Evolutionary conservation across 1,140 invertebrate genomes (phyloP).

Genomic region (Artemia franciscana): DNA sequence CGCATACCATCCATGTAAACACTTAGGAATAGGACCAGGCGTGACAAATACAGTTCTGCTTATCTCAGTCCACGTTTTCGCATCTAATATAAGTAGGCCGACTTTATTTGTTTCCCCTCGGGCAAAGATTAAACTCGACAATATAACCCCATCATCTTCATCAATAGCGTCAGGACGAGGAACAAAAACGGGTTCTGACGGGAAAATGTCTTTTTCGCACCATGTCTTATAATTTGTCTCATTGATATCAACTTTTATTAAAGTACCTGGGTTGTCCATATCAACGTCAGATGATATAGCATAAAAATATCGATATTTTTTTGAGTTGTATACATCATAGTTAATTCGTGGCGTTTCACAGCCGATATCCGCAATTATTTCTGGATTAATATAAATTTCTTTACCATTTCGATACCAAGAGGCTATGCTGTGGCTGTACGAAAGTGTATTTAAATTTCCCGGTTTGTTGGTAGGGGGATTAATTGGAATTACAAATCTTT

Average conservation of each 20-base stretch:
- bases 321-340: slow-evolving; percentile 27
- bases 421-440: slow-evolving; percentile 20
- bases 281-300: slow-evolving; percentile 69
- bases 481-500: slow-evolving; percentile 42
- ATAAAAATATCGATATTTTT: slow-evolving; percentile 65
- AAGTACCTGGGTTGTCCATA: slow-evolving; percentile 43
- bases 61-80: slow-evolving; percentile 36
- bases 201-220: slow-evolving; percentile 44
- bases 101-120: slow-evolving; percentile 26
- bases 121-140: slow-evolving; percentile 42
- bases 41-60: slow-evolving; percentile 38
- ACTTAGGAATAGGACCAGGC: slow-evolving; percentile 45
- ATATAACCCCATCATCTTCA: slow-evolving; percentile 47
- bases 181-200: slow-evolving; percentile 70
- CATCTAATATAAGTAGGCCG: slow-evolving; percentile 40
- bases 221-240: slow-evolving; percentile 36
- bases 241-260: slow-evolving; percentile 15
- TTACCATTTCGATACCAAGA: slow-evolving; percentile 26
- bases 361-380: slow-evolving; percentile 42
- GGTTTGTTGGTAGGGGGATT: slow-evolving; percentile 11
- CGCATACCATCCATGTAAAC: slow-evolving; percentile 50
- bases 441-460: slow-evolving; percentile 25
- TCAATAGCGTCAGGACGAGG: slow-evolving; percentile 34
- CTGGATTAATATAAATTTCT: slow-evolving; percentile 30
- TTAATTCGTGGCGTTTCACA: slow-evolving; percentile 63